Base-by-base conservation (phyloP, 2,888 invertebrate genomes). In the Pantelozetes paolii region DNA sequence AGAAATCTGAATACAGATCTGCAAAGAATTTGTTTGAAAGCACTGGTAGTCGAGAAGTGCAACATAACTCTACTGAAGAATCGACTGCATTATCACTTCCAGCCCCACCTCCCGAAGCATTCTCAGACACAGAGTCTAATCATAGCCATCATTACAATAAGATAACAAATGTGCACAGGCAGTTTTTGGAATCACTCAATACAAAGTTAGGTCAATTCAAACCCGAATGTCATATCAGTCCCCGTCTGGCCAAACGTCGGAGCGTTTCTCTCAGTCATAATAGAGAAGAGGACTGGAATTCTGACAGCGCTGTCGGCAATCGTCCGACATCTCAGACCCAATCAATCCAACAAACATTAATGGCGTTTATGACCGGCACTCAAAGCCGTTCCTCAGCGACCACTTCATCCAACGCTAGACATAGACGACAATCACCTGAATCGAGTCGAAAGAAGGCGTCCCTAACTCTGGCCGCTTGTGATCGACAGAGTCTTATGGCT, bases 141-240 rank as follows among this genome's bases (percentile, higher is more conserved):
- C 57, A 70, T 18, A 54, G 70, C 18, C 71, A 45, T 54, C 54
- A 59, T 36, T 70, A 75, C 28, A 75, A 74, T 71, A 71, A 69
- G 40, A 74, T 75, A 13, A 71, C 67, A 3, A 71, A 71, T 54
- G 70, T 74, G 15, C 59, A 71, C 42, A 32, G 72, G 40, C 74
- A 75, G 42, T 75, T 75, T 30, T 59, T 75, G 59, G 75, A 75
- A 45, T 76, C 76, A 15, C 75, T 79, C 1, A 92, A 92, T 79
- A 90, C 90, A 18, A 91, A 90, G 79, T 83, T 92, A 79, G 86
- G 88, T 70, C 74, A 74, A 57, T 77, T 78, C 62, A 77, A 77
- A 26, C 77, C 78, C 20, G 76, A 75, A 59, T 73, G 73, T 42
- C 71, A 70, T 13, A 67, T 57, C n/a, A 74, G 64, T 48, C 64